Base-by-base conservation (phyloP, 1,140 invertebrate genomes). In the Cheumatopsyche charites region DNA sequence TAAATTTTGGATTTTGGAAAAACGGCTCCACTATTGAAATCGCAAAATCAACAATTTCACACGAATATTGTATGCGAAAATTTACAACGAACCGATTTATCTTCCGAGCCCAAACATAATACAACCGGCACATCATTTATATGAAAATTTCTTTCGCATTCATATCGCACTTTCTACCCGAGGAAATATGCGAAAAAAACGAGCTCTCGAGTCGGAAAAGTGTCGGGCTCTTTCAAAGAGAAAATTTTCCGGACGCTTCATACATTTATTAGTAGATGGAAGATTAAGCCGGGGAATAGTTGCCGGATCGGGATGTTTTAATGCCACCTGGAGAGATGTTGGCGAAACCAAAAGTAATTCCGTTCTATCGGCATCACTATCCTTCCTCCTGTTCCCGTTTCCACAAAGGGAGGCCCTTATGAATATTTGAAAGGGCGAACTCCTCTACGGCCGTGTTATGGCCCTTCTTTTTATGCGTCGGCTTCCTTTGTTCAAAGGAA, bases 201-300 rank as follows among this genome's bases (percentile, higher is more conserved):
- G 25, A 36, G 43, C 13, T 52, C 12, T 13, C 26, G 45, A 49
- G 47, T 23, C 17, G 21, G 43, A 15, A 47, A 47, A 12, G 43
- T 67, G 19, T 58, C 7, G 29, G 13, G 47, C 70, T 75, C 72
- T 70, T 72, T 75, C 73, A 75, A 72, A 75, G 69, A 42, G 70
- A 66, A 72, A 49, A 58, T 58, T 61, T 49, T 71, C 42, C 23
- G 73, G 42, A 36, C 49, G 58, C 67, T 67, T 72, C 75, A 76
- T 76, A 72, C 75, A 76, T 76, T 72, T 76, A 70, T 76, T 76
- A 76, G 72, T 67, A 72, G 72, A 62, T 62, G 62, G 72, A 67
- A 74, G 75, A 76, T 76, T 76, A 76, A 74, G 47, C 62, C 67
- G 72, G 75, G 75, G 75, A 76, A 76, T 76, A 74, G 74, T 71